Evolutionary conservation across 2,888 invertebrate species (phyloP).

Genomic region (Sminthurides aquaticus): DNA sequence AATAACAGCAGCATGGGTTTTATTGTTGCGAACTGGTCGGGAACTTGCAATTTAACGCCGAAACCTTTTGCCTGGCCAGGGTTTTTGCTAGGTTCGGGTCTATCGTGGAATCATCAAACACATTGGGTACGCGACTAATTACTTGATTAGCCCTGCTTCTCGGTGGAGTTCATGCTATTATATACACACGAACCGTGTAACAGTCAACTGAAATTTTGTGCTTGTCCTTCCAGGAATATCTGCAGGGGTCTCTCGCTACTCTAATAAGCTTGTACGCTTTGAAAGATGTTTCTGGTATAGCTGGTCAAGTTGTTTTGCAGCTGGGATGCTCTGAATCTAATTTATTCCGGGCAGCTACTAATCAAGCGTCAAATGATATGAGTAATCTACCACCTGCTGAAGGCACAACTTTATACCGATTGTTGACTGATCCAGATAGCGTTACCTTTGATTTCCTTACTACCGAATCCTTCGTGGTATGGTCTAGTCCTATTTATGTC

Average conservation of each 20-base stretch:
- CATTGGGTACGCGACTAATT: slow-evolving; percentile 50
- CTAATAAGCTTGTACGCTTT: slow-evolving; percentile 54
- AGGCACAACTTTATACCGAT: slow-evolving; percentile 54
- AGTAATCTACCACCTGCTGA: slow-evolving; percentile 53
- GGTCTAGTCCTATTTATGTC: slow-evolving; percentile 29
- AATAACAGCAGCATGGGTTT: slow-evolving; percentile 52
- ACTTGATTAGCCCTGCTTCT: not conserved
- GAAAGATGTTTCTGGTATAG: slow-evolving; percentile 49
- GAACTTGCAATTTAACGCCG: slow-evolving; percentile 55
- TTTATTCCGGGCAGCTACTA: slow-evolving; percentile 51
- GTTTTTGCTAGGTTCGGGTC: slow-evolving; percentile 53
- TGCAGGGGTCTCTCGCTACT: slow-evolving; percentile 51
- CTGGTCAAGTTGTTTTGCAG: slow-evolving; percentile 53
- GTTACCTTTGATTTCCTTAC: slow-evolving; percentile 55
- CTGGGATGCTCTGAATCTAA: slow-evolving; percentile 55
- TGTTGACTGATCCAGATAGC: slow-evolving; percentile 56
- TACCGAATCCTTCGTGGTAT: slow-evolving; percentile 54
- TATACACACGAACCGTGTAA: too few species aligned
- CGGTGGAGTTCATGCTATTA: not conserved
- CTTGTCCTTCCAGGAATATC: slow-evolving; percentile 47
- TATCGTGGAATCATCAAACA: slow-evolving; percentile 54
- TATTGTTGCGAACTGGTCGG: slow-evolving; percentile 56
- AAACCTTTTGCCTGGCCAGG: slow-evolving; percentile 56
- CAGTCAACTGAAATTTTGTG: too few species aligned
- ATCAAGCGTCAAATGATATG: slow-evolving; percentile 50